Evolutionary conservation across 2,113 vertebrate genomes (phyloP), one percentile per base, ranked within the genome.

Genomic region (Proterorhinus semilunaris): DNA sequence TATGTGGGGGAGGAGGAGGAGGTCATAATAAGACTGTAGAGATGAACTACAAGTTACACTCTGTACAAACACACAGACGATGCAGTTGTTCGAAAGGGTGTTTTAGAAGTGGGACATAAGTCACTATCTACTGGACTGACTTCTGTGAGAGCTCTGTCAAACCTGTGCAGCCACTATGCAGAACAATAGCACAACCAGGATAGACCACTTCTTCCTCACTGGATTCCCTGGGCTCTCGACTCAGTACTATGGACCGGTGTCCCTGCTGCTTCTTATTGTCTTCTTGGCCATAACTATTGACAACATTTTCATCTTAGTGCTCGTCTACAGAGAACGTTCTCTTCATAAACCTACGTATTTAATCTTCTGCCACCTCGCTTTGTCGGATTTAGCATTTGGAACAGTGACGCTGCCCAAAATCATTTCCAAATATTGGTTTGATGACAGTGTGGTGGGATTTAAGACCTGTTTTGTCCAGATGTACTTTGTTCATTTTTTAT

Each of bases 331-430:
- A 62, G 81, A 90, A 36, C 72, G 21, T 55, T 65, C 48, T 74
- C 78, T 91, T 67, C 88, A 90, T 27, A 90, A 87, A 71, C 87
- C 88, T 2, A 82, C 86, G 1, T 90, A 90, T 46, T 27, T 84
- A 12, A 87, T 89, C 16, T 86, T 90, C 69, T 89, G 79, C 49
- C 88, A 89, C 62, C 69, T 90, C 6, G 84, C 88, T n/a, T 42
- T 89, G 44, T 74, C 73, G 50, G 89, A 91, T 68, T 43, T 90
- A n/a, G 15, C 16, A 6, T 86, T 88, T 59, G 88, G 85, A 45
- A 83, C 67, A 1, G 69, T 78, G 15, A 89, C 83, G 44, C 62
- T 89, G 1, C 89, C 87, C 7, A 88, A 71, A 57, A 27, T 80
- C 11, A 84, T 89, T 47, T 54, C 76, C 27, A 84, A 36, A 64